Percentiles rank a stretch among this genome's conserved stretches.
phyloP scores from a whole-genome alignment of 1,140 invertebrate genomes.

The Penaeus chinensis region DNA sequence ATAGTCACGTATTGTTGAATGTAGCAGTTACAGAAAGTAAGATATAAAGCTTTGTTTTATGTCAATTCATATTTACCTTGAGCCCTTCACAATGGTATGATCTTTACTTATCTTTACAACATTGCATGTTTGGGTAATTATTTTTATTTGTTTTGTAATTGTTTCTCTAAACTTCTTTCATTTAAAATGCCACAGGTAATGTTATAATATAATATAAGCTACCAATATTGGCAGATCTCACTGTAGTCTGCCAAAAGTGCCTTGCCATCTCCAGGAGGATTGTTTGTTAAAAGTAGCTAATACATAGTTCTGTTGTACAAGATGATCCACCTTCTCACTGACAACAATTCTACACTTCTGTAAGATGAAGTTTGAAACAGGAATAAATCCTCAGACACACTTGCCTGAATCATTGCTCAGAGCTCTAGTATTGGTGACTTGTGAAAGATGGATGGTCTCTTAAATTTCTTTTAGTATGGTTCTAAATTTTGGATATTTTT shows the following conservation, averaged over 20 bases:
- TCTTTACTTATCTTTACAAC: not conserved
- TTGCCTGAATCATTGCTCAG: conserved; percentile 13
- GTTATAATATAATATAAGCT: not conserved
- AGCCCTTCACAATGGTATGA: not conserved
- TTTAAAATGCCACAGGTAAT: conserved; percentile 21
- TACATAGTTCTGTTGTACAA: conserved; percentile 35
- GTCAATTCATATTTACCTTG: not conserved
- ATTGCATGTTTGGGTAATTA: not conserved
- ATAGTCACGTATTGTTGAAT: no score
- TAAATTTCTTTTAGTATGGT: conserved; percentile 31
- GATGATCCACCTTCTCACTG: conserved; percentile 39
- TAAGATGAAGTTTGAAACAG: no score
- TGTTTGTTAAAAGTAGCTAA: conserved; percentile 53
- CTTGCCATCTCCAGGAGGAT: conserved; percentile 53
- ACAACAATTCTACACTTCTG: not conserved
- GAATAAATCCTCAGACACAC: not conserved
- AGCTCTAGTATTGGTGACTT: conserved; percentile 12
- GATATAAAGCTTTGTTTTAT: not conserved
- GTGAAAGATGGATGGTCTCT: conserved; percentile 36
- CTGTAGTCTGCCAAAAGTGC: conserved; percentile 43
- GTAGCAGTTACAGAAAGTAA: no score
- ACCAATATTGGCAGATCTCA: conserved; percentile 14
- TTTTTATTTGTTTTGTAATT: not conserved
- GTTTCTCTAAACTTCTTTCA: no score
- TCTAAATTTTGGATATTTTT: conserved; percentile 53